Conservation (phyloP, 2,888 invertebrate genomes). For the Drosophila atroscutellata region DNA sequence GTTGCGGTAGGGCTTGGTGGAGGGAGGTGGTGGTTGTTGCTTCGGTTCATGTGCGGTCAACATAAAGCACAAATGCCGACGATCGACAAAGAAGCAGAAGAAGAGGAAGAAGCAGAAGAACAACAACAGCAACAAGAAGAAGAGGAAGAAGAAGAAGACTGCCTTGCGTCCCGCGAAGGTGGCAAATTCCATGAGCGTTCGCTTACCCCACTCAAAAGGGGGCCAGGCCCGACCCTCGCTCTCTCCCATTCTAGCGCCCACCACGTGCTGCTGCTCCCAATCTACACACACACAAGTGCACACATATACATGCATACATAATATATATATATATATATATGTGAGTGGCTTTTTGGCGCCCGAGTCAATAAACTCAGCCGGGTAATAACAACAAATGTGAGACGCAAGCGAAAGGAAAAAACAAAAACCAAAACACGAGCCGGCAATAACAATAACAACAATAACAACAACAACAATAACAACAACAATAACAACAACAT, state of each 20-base stretch:
- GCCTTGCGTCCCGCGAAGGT: conserved; percentile 36
- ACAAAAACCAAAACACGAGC: conserved; percentile 50
- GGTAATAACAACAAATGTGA: conserved; percentile 24
- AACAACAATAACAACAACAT: conserved; percentile 24
- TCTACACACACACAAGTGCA: conserved; percentile 1
- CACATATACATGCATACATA: not conserved
- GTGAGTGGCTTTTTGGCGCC: conserved; percentile 34
- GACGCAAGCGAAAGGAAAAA: conserved; percentile 45
- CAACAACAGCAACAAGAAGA: not conserved
- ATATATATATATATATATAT: not conserved
- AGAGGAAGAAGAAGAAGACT: not conserved
- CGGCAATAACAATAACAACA: conserved; percentile 37
- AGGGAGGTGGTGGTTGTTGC: not conserved
- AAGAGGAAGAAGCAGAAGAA: not conserved
- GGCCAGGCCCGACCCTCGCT: conserved; percentile 15
- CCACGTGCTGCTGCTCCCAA: conserved; percentile 26
- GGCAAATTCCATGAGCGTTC: conserved; percentile 55
- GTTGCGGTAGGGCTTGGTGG: not conserved
- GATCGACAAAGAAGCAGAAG: conserved; percentile 21
- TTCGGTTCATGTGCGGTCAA: conserved; percentile 63
- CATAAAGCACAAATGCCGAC: conserved; percentile 37
- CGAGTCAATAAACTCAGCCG: conserved; percentile 64
- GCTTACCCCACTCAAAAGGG: conserved; percentile 44
- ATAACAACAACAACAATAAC: conserved; percentile 20
- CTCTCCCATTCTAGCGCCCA: not conserved